Percentiles rank a stretch among this genome's conserved stretches.
Conservation (phyloP, 2,797 vertebrate species). For the Discoglossus pictus region DNA sequence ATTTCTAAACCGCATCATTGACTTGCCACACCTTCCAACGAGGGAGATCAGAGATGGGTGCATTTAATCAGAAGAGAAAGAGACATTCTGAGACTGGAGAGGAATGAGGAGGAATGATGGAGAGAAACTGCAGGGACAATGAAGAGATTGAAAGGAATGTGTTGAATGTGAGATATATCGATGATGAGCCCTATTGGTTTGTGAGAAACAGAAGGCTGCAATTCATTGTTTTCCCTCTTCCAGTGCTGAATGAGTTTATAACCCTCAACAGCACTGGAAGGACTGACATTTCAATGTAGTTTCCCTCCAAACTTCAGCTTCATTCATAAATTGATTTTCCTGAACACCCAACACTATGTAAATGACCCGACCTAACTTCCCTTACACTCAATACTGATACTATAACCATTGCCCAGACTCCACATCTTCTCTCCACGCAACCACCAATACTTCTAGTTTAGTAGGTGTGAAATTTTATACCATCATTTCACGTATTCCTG, state of each 20-base stretch:
- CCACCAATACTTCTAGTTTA: slow-evolving; percentile 25
- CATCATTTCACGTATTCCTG: not conserved
- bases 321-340: slow-evolving; percentile 29
- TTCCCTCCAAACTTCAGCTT: slow-evolving; percentile 31
- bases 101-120: not conserved
- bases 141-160: not conserved
- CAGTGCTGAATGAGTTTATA: slow-evolving; percentile 26
- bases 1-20: slow-evolving; percentile 43
- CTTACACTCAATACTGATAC: slow-evolving; percentile 10
- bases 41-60: slow-evolving; percentile 1
- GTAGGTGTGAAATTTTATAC: slow-evolving; percentile 12
- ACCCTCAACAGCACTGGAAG: slow-evolving; percentile 26
- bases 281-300: slow-evolving; percentile 19
- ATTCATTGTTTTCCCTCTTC: slow-evolving; percentile 21
- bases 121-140: not conserved
- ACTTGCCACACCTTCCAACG: slow-evolving; percentile 26
- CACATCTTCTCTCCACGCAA: slow-evolving; percentile 7
- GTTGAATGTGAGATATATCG: not conserved
- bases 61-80: slow-evolving; percentile 7
- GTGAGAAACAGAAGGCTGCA: slow-evolving; percentile 10
- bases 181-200: slow-evolving; percentile 23
- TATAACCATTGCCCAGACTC: slow-evolving; percentile 5
- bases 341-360: slow-evolving; percentile 16
- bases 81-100: not conserved
- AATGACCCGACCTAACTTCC: slow-evolving; percentile 8